Evolutionary conservation across 2,888 invertebrate species (phyloP), one percentile per base, ranked within the genome.

Genomic region (Cheilosia vernalis): DNA sequence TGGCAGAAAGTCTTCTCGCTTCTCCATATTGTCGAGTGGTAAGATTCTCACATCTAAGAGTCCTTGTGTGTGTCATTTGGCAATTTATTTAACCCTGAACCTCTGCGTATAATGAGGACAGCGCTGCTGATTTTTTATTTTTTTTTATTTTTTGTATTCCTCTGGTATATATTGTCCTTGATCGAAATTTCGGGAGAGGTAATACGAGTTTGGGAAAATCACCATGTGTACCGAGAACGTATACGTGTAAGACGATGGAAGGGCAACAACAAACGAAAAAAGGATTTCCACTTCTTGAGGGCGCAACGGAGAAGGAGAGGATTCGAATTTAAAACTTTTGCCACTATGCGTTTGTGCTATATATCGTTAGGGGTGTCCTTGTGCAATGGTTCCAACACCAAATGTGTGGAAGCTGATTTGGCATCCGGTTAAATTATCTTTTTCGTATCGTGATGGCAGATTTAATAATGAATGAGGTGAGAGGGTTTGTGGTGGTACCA

Each of bases 161-260:
- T 42, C 55, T 30, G 53, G 72, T 78, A 72, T 13, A 37, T 9
- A 30, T 0, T 30, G 30, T 72, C 72, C 63, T 79, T 79, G 79
- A 79, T 84, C 74, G 69, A 69, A 40, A 42, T 30, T 63, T 67
- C 42, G 30, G 69, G 53, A 64, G 80, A 84, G 84, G 89, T 91
- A 92, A 92, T 92, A 92, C 91, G 90, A 91, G 92, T 92, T 92
- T 92, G 92, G 92, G 92, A 92, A 92, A 90, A 90, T 89, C 89
- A 90, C 85, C 92, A 92, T 91, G 90, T 92, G 92, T 88, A 89
- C 40, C 19, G 42, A 33, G 51, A 63, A 42, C 63, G 60, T 70
- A 60, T 60, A 49, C 27, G 58, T 69, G 66, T 63, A 63, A 78
- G 77, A 78, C 42, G 77, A 69, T 55, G 63, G 49, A 53, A 53